Evolutionary conservation across 2,888 invertebrate genomes (phyloP), one percentile per base, ranked within the genome.

Genomic region (Rhopalosiphum nymphaeae): DNA sequence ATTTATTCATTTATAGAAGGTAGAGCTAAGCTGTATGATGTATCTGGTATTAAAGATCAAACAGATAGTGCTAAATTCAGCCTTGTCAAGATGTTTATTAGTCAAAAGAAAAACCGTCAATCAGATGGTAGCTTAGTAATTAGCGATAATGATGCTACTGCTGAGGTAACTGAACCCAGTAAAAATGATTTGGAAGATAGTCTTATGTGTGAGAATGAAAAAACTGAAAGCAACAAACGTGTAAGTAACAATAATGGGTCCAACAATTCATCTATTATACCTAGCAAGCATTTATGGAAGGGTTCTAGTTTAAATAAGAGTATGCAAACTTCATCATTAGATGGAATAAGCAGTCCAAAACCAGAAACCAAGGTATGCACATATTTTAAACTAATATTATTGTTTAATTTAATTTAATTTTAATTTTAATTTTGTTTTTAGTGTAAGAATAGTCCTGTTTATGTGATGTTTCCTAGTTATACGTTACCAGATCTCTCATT

Each of bases 381-480:
- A 67, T 4, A 88, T 61, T 67, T 56, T 21, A 88, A 67, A 46
- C 36, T n/a, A 91, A 85, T 53, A 44, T 44, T 84, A 44, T 56
- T 44, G 57, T 57, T 86, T 46, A 61, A 42, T 42, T 44, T 56
- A 44, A 57, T 46, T 67, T 67, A 49, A 13, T 87, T 88, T 67
- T 67, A 49, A 13, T 87, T 88, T 61, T 46, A 53, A 36, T 78
- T 84, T 84, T 49, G n/a, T 93, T 94, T 46, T 87, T 87, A 94
- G 94, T 94, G 89, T 29, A 78, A 89, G 26, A 95, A 95, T 91
- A 95, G 97, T 97, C 98, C 98, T 9, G 98, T 98, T 2, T 98
- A 98, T 96, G 98, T 99, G 87, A 97, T 98, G 95, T 99, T 98
- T 96, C 98, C 99, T 56, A 98, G 98, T 96, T 99, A 99, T 95